These are phyloP conservation scores for Aquatica leii DNA, from an alignment of 2,888 invertebrate genomes.

Conservation along the genomic window DNA sequence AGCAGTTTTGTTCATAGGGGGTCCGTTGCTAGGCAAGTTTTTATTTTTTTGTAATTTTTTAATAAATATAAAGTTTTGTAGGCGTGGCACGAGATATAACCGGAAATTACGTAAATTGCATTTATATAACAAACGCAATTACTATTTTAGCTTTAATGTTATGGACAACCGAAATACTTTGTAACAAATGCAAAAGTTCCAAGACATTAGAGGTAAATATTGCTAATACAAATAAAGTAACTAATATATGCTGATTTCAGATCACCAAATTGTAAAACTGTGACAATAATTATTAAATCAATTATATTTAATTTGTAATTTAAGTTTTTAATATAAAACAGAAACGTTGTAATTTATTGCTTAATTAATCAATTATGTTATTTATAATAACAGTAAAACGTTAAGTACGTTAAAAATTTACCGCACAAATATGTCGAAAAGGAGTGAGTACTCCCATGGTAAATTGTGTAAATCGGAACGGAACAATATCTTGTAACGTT, in stretches of 20 bases:
- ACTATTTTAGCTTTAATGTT: constrained; percentile 67
- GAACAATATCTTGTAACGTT: too few species aligned
- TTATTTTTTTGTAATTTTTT: background rate
- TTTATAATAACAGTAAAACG: too few species aligned
- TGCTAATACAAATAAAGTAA: background rate
- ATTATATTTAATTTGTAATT: too few species aligned
- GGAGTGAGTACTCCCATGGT: too few species aligned
- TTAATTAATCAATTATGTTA: too few species aligned
- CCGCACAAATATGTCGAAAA: too few species aligned
- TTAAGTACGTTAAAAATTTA: too few species aligned
- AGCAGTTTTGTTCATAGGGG: constrained; percentile 66
- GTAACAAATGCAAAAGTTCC: background rate
- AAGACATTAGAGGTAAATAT: background rate
- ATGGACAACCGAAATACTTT: constrained; percentile 64
- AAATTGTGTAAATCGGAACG: too few species aligned
- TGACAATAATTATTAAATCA: too few species aligned
- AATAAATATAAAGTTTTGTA: constrained; percentile 54
- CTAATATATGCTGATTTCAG: background rate
- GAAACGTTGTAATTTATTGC: too few species aligned
- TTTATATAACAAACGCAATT: constrained; percentile 68
- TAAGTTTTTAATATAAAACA: too few species aligned
- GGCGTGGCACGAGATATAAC: constrained; percentile 69
- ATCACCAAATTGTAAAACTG: background rate
- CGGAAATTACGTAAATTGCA: constrained; percentile 68
- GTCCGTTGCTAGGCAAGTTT: constrained; percentile 69